These are phyloP conservation scores for Solenopsis fugax DNA, from an alignment of 1,140 invertebrate genomes.

Conservation along the genomic window DNA sequence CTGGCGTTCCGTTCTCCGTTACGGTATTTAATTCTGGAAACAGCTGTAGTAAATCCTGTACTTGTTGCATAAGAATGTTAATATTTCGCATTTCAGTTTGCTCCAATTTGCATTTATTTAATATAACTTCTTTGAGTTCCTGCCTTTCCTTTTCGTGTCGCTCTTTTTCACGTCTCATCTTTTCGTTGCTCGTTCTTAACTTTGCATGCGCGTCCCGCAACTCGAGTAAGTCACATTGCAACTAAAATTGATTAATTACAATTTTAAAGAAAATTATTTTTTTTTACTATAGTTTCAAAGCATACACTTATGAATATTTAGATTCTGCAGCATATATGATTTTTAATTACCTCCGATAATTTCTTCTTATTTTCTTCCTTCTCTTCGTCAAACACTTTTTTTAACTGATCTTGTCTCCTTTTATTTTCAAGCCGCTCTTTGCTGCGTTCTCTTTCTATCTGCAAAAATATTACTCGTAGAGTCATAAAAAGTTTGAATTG, in stretches of 20 bases:
- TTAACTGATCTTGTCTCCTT: constrained; percentile 94
- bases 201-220: constrained; percentile 96
- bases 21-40: constrained; percentile 89
- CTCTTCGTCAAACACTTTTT: constrained; percentile 94
- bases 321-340: not conserved
- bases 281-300: not conserved
- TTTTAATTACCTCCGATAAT: constrained; percentile 88
- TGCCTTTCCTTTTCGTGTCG: constrained; percentile 94
- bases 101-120: constrained; percentile 87
- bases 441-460: constrained; percentile 95
- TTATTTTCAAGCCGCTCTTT: constrained; percentile 95
- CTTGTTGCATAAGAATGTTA: constrained; percentile 91
- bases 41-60: constrained; percentile 92
- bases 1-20: constrained; percentile 78
- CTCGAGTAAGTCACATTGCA: constrained; percentile 95
- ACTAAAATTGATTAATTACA: constrained; percentile 84
- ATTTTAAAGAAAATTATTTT: constrained; percentile 22
- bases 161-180: constrained; percentile 95
- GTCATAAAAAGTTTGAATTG: not conserved
- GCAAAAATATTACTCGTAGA: constrained; percentile 16
- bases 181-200: constrained; percentile 96
- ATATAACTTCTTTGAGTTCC: constrained; percentile 87
- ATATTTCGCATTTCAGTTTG: constrained; percentile 90
- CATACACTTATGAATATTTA: not conserved
- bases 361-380: constrained; percentile 95